phyloP scores from a whole-genome alignment of 2,113 vertebrate genomes.

The Cynocephalus volans region DNA sequence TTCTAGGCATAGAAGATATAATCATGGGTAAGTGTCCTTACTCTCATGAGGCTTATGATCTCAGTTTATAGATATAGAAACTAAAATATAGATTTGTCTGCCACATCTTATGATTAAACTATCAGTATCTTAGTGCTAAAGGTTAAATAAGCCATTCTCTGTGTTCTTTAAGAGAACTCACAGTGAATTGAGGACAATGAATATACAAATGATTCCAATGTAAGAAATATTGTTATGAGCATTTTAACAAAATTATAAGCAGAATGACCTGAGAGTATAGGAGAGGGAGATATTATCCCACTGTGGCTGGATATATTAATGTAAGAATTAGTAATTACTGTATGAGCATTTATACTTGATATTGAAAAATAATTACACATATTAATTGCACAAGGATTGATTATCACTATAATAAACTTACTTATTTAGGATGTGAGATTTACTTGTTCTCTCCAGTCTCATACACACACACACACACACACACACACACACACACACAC shows the following conservation, averaged over 20 bases:
- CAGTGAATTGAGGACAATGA: not conserved
- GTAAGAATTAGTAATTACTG: not conserved
- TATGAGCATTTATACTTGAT: not conserved
- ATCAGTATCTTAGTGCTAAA: not conserved
- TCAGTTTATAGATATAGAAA: not conserved
- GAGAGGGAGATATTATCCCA: not conserved
- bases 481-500: too few relatives aligned
- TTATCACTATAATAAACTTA: not conserved
- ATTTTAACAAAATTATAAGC: conserved; percentile 3
- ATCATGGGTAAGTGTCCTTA: not conserved
- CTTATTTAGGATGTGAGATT: not conserved
- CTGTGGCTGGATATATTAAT: not conserved
- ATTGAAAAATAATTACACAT: not conserved
- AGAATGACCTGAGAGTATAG: not conserved
- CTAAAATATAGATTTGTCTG: not conserved
- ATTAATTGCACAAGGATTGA: not conserved
- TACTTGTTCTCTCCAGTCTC: not conserved
- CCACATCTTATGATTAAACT: not conserved
- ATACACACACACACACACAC: not conserved
- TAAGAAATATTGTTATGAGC: not conserved
- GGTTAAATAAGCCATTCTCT: not conserved
- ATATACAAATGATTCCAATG: conserved; percentile 10
- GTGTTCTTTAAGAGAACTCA: not conserved
- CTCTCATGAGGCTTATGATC: not conserved
- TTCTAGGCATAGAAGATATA: not conserved